Percentiles rank a stretch among this genome's conserved stretches.
phyloP scores from a whole-genome alignment of 2,113 vertebrate genomes.

The Puffinus mauretanicus region DNA sequence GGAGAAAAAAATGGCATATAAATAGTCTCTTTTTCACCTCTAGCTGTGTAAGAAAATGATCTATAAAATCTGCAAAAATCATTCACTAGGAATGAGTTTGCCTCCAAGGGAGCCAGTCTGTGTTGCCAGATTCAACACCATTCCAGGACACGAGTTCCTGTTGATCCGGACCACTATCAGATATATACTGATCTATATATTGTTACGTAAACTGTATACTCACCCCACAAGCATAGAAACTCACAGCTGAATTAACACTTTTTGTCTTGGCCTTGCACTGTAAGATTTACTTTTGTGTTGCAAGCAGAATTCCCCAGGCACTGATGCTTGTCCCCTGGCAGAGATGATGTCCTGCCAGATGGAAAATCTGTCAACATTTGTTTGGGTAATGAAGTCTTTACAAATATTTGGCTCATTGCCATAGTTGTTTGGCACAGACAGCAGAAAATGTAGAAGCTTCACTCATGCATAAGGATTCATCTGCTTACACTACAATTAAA shows the following conservation, averaged over 20 bases:
- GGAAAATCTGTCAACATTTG: constrained; percentile 55
- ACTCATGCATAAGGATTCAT: not conserved
- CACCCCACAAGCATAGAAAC: not conserved
- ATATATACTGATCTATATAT: not conserved
- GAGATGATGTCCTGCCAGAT: constrained; percentile 59
- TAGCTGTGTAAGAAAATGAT: not conserved
- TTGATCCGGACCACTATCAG: not conserved
- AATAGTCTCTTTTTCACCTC: not conserved
- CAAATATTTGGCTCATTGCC: constrained; percentile 28
- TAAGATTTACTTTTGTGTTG: not conserved
- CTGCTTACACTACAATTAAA: not conserved
- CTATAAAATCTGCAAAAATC: not conserved
- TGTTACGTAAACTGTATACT: not conserved
- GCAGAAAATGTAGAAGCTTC: not conserved
- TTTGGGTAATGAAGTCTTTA: constrained; percentile 48
- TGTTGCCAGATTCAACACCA: not conserved
- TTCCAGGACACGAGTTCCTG: not conserved
- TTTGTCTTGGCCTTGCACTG: not conserved
- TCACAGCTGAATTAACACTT: not conserved
- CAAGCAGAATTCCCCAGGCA: constrained; percentile 21
- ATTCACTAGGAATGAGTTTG: not conserved
- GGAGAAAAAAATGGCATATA: not conserved
- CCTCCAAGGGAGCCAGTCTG: not conserved
- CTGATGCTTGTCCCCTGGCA: not conserved
- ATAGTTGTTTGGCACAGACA: not conserved